phyloP scores from a whole-genome alignment of 2,113 vertebrate species.

The Eira barbara region DNA sequence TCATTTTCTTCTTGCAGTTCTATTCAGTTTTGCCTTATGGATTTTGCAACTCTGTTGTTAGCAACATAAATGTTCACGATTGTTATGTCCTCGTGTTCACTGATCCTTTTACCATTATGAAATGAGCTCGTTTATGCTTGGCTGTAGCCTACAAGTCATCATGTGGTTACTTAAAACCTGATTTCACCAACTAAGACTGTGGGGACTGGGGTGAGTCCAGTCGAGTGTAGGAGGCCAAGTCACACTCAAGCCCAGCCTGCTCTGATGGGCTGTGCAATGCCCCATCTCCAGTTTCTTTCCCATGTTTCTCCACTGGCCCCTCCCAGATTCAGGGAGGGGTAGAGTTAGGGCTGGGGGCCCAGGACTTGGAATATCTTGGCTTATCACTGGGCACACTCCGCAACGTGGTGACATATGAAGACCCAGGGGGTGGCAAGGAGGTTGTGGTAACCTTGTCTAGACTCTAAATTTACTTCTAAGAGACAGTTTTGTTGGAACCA shows the following conservation, averaged over 20 bases:
- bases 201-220: background rate
- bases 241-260: no score
- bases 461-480: constrained; percentile 48
- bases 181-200: background rate
- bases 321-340: background rate
- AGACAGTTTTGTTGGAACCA: constrained; percentile 67
- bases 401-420: background rate
- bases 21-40: background rate
- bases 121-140: background rate
- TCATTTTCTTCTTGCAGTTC: background rate
- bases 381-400: background rate
- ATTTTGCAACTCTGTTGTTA: background rate
- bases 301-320: background rate
- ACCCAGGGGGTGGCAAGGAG: background rate
- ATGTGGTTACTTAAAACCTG: background rate
- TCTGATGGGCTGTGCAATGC: background rate
- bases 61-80: background rate
- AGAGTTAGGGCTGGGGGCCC: background rate
- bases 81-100: background rate
- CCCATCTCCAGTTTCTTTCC: background rate
- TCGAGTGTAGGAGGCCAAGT: background rate
- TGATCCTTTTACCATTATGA: background rate
- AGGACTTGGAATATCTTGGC: background rate
- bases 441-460: constrained; percentile 1
- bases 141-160: background rate